Percentiles rank a stretch among this genome's conserved stretches.
Evolutionary conservation across 2,113 vertebrate species (phyloP).

Genomic region (Bubo blakistoni): DNA sequence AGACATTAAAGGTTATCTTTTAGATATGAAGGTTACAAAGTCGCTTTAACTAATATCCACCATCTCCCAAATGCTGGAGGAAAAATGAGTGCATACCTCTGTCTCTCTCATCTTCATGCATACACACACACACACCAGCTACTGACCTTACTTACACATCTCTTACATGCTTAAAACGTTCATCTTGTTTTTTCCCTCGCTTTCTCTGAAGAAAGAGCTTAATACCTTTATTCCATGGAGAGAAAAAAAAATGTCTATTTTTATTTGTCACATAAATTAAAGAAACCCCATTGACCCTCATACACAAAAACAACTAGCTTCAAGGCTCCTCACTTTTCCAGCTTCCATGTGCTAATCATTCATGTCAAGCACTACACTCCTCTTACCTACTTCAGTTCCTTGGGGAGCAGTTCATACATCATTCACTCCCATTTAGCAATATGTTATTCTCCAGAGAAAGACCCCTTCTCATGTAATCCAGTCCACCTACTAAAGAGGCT

Average conservation of each 20-base stretch:
- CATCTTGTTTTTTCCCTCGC: neutral
- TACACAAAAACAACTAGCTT: neutral
- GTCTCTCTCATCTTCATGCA: neutral
- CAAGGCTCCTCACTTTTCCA: neutral
- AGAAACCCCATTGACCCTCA: neutral
- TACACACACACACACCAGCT: rapidly evolving
- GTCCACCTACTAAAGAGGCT: neutral
- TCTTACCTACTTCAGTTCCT: neutral
- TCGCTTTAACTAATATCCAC: neutral
- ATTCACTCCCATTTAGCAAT: neutral
- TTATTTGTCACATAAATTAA: neutral
- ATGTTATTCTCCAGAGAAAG: neutral
- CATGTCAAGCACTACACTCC: neutral
- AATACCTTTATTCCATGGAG: neutral
- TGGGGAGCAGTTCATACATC: neutral
- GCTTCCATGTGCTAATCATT: neutral
- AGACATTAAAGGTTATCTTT: neutral
- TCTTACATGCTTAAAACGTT: neutral
- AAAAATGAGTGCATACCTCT: neutral
- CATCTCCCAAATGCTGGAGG: neutral
- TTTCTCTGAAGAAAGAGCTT: neutral
- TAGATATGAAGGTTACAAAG: neutral
- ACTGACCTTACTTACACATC: neutral
- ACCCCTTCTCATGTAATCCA: neutral
- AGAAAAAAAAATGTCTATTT: neutral